phyloP scores from a whole-genome alignment of 2,113 vertebrate genomes.

The Colossoma macropomum region DNA sequence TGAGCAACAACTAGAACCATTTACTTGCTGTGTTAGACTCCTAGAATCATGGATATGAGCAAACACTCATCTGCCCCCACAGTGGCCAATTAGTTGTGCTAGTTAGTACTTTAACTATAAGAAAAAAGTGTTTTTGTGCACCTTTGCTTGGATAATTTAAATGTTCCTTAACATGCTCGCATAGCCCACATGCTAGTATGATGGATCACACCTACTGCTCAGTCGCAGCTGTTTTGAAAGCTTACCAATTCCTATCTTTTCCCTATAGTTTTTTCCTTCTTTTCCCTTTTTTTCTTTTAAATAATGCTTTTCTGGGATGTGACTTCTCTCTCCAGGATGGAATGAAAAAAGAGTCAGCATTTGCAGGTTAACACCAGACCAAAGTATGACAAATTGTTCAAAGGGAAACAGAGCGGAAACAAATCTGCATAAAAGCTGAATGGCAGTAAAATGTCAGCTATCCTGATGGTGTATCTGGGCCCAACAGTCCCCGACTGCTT shows the following conservation, averaged over 20 bases:
- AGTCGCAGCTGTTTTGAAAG: slow-evolving; percentile 4
- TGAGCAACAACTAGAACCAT: background rate
- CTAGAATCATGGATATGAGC: slow-evolving; percentile 1
- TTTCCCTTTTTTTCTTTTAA: slow-evolving; percentile 15
- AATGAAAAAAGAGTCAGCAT: slow-evolving; percentile 38
- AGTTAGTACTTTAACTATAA: slow-evolving; percentile 59
- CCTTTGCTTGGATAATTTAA: slow-evolving; percentile 67
- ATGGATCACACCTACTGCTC: slow-evolving; percentile 59
- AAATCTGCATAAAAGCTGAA: slow-evolving; percentile 49
- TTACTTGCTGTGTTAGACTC: background rate
- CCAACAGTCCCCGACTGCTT: slow-evolving; percentile 26
- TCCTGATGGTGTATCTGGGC: slow-evolving; percentile 33
- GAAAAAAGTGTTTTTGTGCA: slow-evolving; percentile 63
- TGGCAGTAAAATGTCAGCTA: slow-evolving; percentile 21
- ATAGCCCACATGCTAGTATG: slow-evolving; percentile 56
- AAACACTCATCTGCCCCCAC: slow-evolving; percentile 56
- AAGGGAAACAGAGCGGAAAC: slow-evolving; percentile 31
- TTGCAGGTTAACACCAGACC: slow-evolving; percentile 35
- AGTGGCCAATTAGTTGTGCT: slow-evolving; percentile 66
- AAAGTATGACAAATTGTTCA: slow-evolving; percentile 54
- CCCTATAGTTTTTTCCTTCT: background rate
- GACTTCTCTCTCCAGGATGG: slow-evolving; percentile 9
- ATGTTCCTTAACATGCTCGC: slow-evolving; percentile 61
- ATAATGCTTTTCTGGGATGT: slow-evolving; percentile 22
- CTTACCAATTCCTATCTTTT: background rate